Evolutionary conservation across 1,140 invertebrate genomes (phyloP).

Genomic region (Kradibia gibbosae): DNA sequence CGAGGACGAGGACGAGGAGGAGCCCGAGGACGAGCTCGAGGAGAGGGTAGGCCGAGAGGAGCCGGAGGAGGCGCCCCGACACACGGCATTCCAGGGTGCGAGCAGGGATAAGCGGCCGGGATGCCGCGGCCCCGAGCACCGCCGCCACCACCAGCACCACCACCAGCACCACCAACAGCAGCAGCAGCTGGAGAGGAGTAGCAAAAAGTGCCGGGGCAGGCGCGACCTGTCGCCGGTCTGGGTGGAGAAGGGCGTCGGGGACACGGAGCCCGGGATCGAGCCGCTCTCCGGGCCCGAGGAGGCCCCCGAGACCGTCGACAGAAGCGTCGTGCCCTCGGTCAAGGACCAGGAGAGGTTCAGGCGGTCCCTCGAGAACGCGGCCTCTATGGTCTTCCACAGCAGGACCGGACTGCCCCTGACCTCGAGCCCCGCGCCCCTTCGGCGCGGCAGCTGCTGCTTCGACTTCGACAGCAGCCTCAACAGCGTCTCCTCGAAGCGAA

Average conservation of each 20-base stretch:
- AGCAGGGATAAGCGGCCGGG: slow-evolving; percentile 54
- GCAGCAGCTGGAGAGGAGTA: background rate
- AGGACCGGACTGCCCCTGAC: slow-evolving; percentile 88
- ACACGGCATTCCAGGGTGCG: slow-evolving; percentile 62
- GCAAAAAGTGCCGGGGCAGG: slow-evolving; percentile 40
- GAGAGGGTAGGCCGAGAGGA: slow-evolving; percentile 6
- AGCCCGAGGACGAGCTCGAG: slow-evolving; percentile 42
- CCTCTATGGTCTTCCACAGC: slow-evolving; percentile 88
- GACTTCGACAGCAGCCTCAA: slow-evolving; percentile 89
- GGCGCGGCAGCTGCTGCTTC: slow-evolving; percentile 84
- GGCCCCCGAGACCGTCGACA: slow-evolving; percentile 58
- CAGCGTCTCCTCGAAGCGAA: slow-evolving; percentile 86
- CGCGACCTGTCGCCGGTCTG: slow-evolving; percentile 17
- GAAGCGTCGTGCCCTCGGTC: slow-evolving; percentile 76
- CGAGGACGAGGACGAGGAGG: background rate
- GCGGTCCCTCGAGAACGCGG: slow-evolving; percentile 83
- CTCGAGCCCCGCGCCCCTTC: slow-evolving; percentile 87
- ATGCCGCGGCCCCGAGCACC: background rate
- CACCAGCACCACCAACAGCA: too few species aligned
- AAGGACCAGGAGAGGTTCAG: slow-evolving; percentile 83
- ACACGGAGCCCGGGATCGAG: background rate
- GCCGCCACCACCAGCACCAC: background rate
- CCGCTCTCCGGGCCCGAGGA: slow-evolving; percentile 33
- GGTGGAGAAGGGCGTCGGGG: slow-evolving; percentile 19
- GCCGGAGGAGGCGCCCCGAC: slow-evolving; percentile 47